These are phyloP conservation scores for Carabus problematicus DNA, from an alignment of 2,888 invertebrate genomes.

Conservation along the genomic window DNA sequence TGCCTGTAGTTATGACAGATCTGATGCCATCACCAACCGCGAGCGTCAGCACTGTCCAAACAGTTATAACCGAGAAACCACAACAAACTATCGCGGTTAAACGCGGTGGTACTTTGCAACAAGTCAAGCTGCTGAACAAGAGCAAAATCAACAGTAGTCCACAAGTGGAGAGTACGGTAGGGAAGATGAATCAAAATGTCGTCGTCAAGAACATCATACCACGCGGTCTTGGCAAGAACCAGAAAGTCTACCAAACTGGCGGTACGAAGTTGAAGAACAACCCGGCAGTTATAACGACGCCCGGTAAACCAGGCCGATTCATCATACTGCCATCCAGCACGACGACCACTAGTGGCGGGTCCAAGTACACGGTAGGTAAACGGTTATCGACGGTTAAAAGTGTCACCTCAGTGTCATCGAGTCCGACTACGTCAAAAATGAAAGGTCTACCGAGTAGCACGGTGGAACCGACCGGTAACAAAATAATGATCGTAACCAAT, in stretches of 20 bases:
- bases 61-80: slow-evolving; percentile 43
- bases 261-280: slow-evolving; percentile 49
- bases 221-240: slow-evolving; percentile 39
- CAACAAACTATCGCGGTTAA: slow-evolving; percentile 39
- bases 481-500: slow-evolving; percentile 71
- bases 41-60: slow-evolving; percentile 25
- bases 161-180: slow-evolving; percentile 41
- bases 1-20: slow-evolving; percentile 66
- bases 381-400: slow-evolving; percentile 61
- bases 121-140: slow-evolving; percentile 48
- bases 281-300: slow-evolving; percentile 49
- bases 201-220: slow-evolving; percentile 30
- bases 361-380: slow-evolving; percentile 54
- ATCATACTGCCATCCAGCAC: slow-evolving; percentile 49
- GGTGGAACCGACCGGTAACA: slow-evolving; percentile 58
- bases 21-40: slow-evolving; percentile 44
- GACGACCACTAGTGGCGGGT: slow-evolving; percentile 44
- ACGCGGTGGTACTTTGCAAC: slow-evolving; percentile 32
- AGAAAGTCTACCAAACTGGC: slow-evolving; percentile 48
- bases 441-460: slow-evolving; percentile 50
- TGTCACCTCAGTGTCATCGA: slow-evolving; percentile 44
- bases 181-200: slow-evolving; percentile 45
- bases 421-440: slow-evolving; percentile 59
- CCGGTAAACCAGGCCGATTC: slow-evolving; percentile 51
- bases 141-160: slow-evolving; percentile 43